phyloP scores from a whole-genome alignment of 1,140 invertebrate species.

The Ericerus pela region DNA sequence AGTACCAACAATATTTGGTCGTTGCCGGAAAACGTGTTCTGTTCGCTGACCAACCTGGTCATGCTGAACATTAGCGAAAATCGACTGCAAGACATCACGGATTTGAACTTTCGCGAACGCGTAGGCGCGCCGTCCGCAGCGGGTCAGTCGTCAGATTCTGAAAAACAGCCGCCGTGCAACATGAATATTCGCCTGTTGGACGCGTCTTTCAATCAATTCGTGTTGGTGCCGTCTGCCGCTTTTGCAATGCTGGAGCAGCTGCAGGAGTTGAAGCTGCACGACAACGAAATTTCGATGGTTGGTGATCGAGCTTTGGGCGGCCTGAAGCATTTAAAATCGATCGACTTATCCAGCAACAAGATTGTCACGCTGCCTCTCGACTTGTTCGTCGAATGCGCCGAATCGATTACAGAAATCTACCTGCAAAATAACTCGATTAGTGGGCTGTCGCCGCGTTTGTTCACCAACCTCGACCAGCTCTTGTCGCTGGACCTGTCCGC shows the following conservation, averaged over 20 bases:
- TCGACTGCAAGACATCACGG: conserved; percentile 62
- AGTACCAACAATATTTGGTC: conserved; percentile 79
- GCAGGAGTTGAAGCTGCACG: conserved; percentile 57
- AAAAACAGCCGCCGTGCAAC: conserved; percentile 36
- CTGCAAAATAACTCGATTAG: conserved; percentile 77
- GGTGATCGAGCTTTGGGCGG: conserved; percentile 64
- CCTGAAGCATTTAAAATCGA: conserved; percentile 56
- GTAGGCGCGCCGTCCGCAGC: conserved; percentile 31
- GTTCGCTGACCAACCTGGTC: conserved; percentile 58
- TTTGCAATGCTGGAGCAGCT: conserved; percentile 59
- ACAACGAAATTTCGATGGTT: conserved; percentile 73
- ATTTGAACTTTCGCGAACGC: conserved; percentile 53
- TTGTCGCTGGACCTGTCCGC: conserved; percentile 70
- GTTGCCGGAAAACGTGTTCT: conserved; percentile 69
- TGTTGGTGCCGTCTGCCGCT: conserved; percentile 58
- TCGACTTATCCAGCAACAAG: conserved; percentile 75
- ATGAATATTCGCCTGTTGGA: conserved; percentile 68
- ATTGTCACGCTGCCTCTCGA: conserved; percentile 71
- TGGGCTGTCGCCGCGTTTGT: conserved; percentile 59
- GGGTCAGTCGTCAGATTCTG: conserved; percentile 27
- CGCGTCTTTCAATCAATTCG: conserved; percentile 69
- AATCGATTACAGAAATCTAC: conserved; percentile 68
- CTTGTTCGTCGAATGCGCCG: conserved; percentile 58
- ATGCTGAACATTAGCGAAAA: conserved; percentile 69
- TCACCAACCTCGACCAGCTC: conserved; percentile 68